Percentiles rank a stretch among this genome's conserved stretches.
phyloP scores from a whole-genome alignment of 2,113 vertebrate genomes.

The Notiomystis cincta region DNA sequence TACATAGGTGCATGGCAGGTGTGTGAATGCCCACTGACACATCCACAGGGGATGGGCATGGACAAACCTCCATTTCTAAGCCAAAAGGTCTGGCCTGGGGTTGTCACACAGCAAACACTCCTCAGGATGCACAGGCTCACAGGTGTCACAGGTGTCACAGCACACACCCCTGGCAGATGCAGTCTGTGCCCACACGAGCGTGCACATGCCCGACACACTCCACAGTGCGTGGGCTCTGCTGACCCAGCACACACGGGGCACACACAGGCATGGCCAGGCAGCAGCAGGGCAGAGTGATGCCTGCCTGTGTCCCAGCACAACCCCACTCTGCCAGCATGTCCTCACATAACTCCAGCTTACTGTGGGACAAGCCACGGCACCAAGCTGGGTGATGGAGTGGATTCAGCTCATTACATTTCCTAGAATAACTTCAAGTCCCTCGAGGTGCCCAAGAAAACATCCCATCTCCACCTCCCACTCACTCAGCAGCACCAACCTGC shows the following conservation, averaged over 20 bases:
- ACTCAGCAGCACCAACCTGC: not conserved
- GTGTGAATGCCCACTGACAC: not conserved
- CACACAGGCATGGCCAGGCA: not conserved
- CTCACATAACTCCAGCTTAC: not conserved
- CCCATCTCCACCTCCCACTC: not conserved
- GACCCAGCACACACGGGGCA: fast-evolving
- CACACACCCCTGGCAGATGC: fast-evolving
- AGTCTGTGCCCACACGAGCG: fast-evolving
- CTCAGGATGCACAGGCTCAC: not conserved
- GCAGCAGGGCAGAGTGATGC: not conserved
- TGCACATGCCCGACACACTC: fast-evolving
- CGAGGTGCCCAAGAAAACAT: slow-evolving; percentile 13
- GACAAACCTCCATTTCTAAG: not conserved
- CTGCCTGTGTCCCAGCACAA: not conserved
- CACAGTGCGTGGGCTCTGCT: fast-evolving
- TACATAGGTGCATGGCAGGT: fast-evolving
- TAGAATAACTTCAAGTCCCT: slow-evolving; percentile 6
- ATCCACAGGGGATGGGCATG: fast-evolving
- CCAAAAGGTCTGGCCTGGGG: not conserved
- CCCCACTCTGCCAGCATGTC: fast-evolving
- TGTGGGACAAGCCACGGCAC: not conserved
- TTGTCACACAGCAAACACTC: fast-evolving
- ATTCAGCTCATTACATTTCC: slow-evolving; percentile 11
- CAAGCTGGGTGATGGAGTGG: not conserved
- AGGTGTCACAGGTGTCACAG: not conserved